These are phyloP conservation scores for Drosophila longiperda DNA, from an alignment of 2,888 invertebrate species.

Conservation along the genomic window DNA sequence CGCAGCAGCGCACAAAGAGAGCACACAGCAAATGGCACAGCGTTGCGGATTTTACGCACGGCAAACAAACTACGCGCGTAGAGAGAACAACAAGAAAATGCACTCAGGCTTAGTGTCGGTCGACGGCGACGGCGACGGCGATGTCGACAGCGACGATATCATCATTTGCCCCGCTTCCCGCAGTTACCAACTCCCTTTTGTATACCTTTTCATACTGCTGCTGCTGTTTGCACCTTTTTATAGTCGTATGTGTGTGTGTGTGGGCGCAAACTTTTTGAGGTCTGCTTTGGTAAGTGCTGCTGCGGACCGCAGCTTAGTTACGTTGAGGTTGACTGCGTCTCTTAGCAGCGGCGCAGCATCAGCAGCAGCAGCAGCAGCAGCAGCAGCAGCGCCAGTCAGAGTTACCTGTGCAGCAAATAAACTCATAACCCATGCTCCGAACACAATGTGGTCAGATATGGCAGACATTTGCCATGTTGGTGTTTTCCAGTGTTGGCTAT, in stretches of 20 bases:
- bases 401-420: conserved; percentile 33
- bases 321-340: conserved; percentile 72
- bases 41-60: conserved; percentile 80
- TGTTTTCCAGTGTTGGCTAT: conserved; percentile 2
- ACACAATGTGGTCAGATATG: conserved; percentile 36
- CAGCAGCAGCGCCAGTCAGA: conserved; percentile 6
- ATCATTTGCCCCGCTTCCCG: conserved; percentile 17
- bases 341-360: conserved; percentile 29
- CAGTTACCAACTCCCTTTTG: neutral
- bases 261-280: conserved; percentile 76
- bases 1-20: conserved; percentile 62
- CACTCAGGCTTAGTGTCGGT: conserved; percentile 79
- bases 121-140: conserved; percentile 43
- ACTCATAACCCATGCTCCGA: conserved; percentile 46
- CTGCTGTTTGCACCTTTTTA: conserved; percentile 75
- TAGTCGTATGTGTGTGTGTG: conserved; percentile 26
- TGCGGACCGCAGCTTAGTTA: conserved; percentile 78
- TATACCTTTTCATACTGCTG: conserved; percentile 23
- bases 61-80: conserved; percentile 80
- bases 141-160: conserved; percentile 51
- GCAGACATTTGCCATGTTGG: conserved; percentile 44
- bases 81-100: conserved; percentile 81
- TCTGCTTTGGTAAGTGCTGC: conserved; percentile 78
- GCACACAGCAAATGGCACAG: conserved; percentile 78
- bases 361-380: conserved; percentile 13